phyloP scores from a whole-genome alignment of 2,888 invertebrate species.

The Zaprionus bogoriensis region DNA sequence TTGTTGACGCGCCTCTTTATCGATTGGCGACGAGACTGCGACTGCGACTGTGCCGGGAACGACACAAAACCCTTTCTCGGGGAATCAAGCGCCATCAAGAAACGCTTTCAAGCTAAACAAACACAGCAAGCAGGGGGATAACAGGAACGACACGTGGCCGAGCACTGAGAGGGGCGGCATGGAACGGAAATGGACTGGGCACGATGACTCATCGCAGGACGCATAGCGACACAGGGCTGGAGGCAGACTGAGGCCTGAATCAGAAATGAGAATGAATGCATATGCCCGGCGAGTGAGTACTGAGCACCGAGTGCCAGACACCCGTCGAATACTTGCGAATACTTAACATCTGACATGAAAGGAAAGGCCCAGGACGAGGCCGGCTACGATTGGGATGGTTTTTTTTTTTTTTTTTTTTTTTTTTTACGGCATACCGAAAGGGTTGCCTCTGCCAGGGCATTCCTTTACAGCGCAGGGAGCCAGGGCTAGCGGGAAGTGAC shows the following conservation, averaged over 20 bases:
- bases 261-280: slow-evolving; percentile 36
- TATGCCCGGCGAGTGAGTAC: neutral
- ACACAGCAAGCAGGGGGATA: slow-evolving; percentile 29
- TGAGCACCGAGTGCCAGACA: slow-evolving; percentile 8
- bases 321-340: slow-evolving; percentile 22
- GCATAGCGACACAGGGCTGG: slow-evolving; percentile 47
- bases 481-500: neutral
- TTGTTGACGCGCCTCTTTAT: slow-evolving; percentile 1
- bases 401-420: too few species aligned
- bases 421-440: slow-evolving; percentile 20
- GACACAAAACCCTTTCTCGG: slow-evolving; percentile 22
- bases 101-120: slow-evolving; percentile 65
- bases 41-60: too few species aligned
- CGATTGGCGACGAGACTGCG: too few species aligned
- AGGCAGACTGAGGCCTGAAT: slow-evolving; percentile 30
- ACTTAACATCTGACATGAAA: slow-evolving; percentile 71
- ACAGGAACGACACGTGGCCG: slow-evolving; percentile 51
- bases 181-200: neutral
- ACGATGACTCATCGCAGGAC: slow-evolving; percentile 65
- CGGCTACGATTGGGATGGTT: slow-evolving; percentile 22
- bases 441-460: slow-evolving; percentile 36
- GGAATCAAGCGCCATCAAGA: slow-evolving; percentile 49
- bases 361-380: neutral
- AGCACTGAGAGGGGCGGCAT: neutral
- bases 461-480: slow-evolving; percentile 32